Percentiles rank a stretch among this genome's conserved stretches.
These are phyloP conservation scores for Elymnias hypermnestra DNA, from an alignment of 1,140 invertebrate genomes.

Conservation along the genomic window DNA sequence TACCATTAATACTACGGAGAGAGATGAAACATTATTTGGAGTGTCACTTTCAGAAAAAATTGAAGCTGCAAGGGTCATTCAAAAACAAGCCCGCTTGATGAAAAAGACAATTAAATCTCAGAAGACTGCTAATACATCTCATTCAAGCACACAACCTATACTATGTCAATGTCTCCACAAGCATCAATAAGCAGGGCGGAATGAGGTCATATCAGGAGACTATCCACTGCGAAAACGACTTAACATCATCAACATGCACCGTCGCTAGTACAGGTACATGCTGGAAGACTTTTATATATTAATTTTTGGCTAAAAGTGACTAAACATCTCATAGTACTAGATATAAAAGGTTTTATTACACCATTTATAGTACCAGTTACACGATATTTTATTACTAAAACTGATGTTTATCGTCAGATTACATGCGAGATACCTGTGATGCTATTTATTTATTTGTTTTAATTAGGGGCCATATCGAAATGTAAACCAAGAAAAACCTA, in stretches of 20 bases:
- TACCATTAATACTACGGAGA: conserved; percentile 11
- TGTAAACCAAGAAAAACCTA: conserved; percentile 9
- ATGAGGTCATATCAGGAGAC: conserved; percentile 9
- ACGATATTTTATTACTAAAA: conserved; percentile 11
- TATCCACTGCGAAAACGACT: not conserved
- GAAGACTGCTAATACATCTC: not conserved
- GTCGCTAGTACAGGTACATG: conserved; percentile 26
- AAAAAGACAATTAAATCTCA: conserved; percentile 9
- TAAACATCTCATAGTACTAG: conserved; percentile 13
- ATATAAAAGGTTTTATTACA: conserved; percentile 18
- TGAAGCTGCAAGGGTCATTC: conserved; percentile 24
- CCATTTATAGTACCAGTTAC: conserved; percentile 11
- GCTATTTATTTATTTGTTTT: not conserved
- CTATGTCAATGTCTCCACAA: conserved; percentile 28
- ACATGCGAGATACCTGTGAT: not conserved
- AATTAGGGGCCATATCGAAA: conserved; percentile 3
- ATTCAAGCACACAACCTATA: not conserved
- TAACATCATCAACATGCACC: conserved; percentile 9
- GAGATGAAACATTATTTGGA: conserved; percentile 25
- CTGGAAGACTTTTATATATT: conserved; percentile 25
- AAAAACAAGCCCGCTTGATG: conserved; percentile 18
- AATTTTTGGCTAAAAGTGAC: conserved; percentile 30
- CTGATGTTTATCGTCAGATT: conserved; percentile 8
- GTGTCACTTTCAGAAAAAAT: conserved; percentile 23
- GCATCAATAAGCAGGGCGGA: conserved; percentile 26